phyloP scores from a whole-genome alignment of 2,113 vertebrate genomes.

The Dinomys branickii region DNA sequence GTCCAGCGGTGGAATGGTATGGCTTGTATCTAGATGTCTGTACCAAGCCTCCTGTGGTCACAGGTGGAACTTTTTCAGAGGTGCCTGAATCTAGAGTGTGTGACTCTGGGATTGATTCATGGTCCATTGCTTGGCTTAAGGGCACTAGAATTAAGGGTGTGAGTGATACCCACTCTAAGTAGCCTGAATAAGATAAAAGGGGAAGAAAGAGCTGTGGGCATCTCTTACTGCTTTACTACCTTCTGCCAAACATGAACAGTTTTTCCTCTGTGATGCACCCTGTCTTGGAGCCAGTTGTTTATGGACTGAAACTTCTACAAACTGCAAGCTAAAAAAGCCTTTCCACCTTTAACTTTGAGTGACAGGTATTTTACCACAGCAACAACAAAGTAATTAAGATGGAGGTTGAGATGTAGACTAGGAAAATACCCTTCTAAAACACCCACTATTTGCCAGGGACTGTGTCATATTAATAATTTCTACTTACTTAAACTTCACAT shows the following conservation, averaged over 20 bases:
- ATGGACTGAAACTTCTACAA: background rate
- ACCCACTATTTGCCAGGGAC: background rate
- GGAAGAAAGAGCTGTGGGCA: background rate
- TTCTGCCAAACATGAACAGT: background rate
- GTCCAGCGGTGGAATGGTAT: background rate
- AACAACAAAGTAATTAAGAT: background rate
- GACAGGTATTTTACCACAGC: background rate
- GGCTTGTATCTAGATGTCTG: background rate
- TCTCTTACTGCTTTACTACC: background rate
- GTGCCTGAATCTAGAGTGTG: background rate
- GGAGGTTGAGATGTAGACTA: background rate
- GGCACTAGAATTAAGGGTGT: background rate
- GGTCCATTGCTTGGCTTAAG: background rate
- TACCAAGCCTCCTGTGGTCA: background rate
- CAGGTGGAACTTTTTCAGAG: background rate
- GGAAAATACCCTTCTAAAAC: background rate
- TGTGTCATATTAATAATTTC: background rate
- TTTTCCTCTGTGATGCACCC: background rate
- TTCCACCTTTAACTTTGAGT: background rate
- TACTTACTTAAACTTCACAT: background rate
- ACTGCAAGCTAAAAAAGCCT: background rate
- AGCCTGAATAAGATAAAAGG: background rate
- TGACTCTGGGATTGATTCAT: background rate
- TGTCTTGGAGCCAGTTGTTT: background rate
- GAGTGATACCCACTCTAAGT: background rate